These are phyloP conservation scores for Branchipolynoe longqiensis DNA, from an alignment of 2,888 invertebrate genomes.

Conservation along the genomic window DNA sequence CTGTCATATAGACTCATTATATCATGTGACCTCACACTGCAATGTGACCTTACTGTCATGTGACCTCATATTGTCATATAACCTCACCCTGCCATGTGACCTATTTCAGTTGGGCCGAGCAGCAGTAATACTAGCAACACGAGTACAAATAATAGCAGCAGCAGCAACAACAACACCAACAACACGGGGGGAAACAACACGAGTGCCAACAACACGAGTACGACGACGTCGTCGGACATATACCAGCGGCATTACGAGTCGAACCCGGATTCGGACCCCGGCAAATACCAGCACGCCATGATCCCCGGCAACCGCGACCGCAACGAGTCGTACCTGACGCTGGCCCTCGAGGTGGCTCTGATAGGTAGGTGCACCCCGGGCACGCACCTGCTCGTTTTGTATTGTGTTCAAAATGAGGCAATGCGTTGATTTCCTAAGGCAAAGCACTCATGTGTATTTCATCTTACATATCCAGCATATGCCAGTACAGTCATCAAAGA, in stretches of 20 bases:
- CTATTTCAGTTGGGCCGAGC: conserved; percentile 38
- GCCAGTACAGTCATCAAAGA: too few relatives aligned
- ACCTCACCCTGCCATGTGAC: too few relatives aligned
- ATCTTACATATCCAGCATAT: too few relatives aligned
- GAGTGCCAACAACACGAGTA: conserved; percentile 48
- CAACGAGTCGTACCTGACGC: conserved; percentile 86
- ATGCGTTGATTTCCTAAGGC: too few relatives aligned
- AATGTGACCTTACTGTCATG: too few relatives aligned
- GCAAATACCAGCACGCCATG: conserved; percentile 88
- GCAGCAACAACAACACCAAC: conserved; percentile 52
- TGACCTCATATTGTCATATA: too few relatives aligned
- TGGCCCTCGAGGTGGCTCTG: conserved; percentile 90
- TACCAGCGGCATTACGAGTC: conserved; percentile 64
- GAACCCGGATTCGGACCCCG: conserved; percentile 69
- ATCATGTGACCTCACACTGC: too few relatives aligned
- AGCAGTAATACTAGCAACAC: conserved; percentile 32
- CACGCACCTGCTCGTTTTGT: too few relatives aligned
- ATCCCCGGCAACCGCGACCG: conserved; percentile 89
- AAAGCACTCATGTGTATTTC: too few relatives aligned
- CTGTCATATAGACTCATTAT: too few relatives aligned
- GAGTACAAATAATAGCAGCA: conserved; percentile 25
- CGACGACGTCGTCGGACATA: conserved; percentile 60
- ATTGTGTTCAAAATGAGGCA: not conserved
- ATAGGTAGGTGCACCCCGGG: conserved; percentile 85
- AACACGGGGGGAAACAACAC: not conserved